Base-by-base conservation (phyloP, 1,140 invertebrate species). In the Oreohelix idahoensis region DNA sequence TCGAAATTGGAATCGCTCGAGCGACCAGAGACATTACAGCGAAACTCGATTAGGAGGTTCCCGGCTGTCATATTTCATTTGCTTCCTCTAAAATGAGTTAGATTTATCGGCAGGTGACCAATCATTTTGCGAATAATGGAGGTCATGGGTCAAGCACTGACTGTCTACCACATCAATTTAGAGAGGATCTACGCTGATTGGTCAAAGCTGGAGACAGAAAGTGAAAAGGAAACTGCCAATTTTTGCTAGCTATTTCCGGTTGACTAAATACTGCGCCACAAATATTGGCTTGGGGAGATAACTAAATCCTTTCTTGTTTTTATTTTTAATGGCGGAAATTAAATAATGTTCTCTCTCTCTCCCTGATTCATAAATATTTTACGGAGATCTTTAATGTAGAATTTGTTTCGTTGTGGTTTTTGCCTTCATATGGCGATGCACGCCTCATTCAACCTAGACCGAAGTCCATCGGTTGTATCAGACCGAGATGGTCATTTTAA, bases 1-100 rank as follows among this genome's bases (percentile, higher is more conserved):
- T 71, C 38, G 63, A 81, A 81, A 81, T 81, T 81, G 69, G 45
- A 71, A 51, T 71, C 66, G 79, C 79, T 71, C 79, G 29, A 51
- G 38, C 51, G 69, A 45, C 32, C 66, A 81, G 2, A 71, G 79
- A 81, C 79, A 81, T 81, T 71, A 45, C 32, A n/a, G 45, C 45
- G 63, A 49, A 81, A 81, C 36, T 81, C 66, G 79, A 81, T 81
- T 71, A 81, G 79, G 42, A 51, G 39, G 63, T 35, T 45, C 63
- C 66, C 38, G 77, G 35, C 77, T 81, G 79, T 66, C 79, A 81
- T 81, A 71, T 81, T 81, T 70, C n/a, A 71, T 81, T 81, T 71
- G 69, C 63, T 39, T 49, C 38, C 42, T 26, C 42, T 17, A 81
- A 71, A 70, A 42, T 71, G 36, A 23, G 51, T 53, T 58, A 70